These are phyloP conservation scores for Hydrotaea diabolus DNA, from an alignment of 2,888 invertebrate genomes.

Conservation along the genomic window DNA sequence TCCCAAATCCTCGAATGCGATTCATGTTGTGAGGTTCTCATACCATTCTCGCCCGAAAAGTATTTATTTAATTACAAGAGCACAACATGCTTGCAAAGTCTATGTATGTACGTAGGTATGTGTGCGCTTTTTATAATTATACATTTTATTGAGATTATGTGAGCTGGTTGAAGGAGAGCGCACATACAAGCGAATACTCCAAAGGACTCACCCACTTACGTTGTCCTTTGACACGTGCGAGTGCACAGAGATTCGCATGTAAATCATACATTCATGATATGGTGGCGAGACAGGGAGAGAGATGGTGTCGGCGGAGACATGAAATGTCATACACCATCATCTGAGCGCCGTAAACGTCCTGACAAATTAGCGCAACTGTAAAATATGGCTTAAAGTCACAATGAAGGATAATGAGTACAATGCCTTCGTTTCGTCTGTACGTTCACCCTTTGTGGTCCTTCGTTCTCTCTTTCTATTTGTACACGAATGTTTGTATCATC, in stretches of 20 bases:
- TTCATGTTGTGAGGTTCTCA: too few species aligned
- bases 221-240: background rate
- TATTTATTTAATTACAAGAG: too few species aligned
- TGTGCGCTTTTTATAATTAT: slow-evolving; percentile 4
- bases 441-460: background rate
- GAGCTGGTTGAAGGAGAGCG: background rate
- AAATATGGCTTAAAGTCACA: background rate
- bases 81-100: too few species aligned
- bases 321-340: background rate
- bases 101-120: too few species aligned
- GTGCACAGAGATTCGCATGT: background rate
- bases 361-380: slow-evolving; percentile 14
- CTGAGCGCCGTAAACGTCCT: background rate
- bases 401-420: background rate
- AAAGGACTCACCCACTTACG: background rate
- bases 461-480: too few species aligned
- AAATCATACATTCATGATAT: background rate
- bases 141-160: background rate
- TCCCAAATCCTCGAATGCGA: too few species aligned
- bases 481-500: too few species aligned
- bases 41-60: too few species aligned
- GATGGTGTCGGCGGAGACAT: background rate
- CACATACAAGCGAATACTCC: background rate
- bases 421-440: too few species aligned
- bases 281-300: background rate